phyloP scores from a whole-genome alignment of 2,113 vertebrate genomes.

The Dipodomys stephensi region DNA sequence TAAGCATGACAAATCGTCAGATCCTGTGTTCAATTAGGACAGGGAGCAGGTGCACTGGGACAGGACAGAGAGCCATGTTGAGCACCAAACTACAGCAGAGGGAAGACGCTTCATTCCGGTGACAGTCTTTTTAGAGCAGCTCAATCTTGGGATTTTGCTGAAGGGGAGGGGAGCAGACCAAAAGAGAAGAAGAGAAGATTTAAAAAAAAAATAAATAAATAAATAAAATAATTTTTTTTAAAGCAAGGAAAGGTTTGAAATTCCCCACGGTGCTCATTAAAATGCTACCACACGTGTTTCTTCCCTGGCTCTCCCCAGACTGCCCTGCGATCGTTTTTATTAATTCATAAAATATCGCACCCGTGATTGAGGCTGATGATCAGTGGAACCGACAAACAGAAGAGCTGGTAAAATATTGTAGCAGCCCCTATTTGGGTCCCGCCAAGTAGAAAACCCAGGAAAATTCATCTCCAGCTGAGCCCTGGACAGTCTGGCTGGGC shows the following conservation, averaged over 20 bases:
- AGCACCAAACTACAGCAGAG: constrained; percentile 86
- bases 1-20: constrained; percentile 91
- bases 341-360: constrained; percentile 90
- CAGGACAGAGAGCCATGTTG: constrained; percentile 72
- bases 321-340: constrained; percentile 87
- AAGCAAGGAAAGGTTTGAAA: constrained; percentile 78
- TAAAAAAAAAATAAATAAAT: background rate
- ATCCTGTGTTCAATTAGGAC: constrained; percentile 89
- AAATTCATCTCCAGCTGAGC: constrained; percentile 84
- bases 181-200: constrained; percentile 25
- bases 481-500: background rate
- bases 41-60: constrained; percentile 86
- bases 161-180: background rate
- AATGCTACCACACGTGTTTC: constrained; percentile 84
- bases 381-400: constrained; percentile 86
- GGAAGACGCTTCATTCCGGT: constrained; percentile 87
- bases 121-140: constrained; percentile 87
- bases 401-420: constrained; percentile 88
- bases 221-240: no score
- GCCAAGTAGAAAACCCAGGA: constrained; percentile 61
- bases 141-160: constrained; percentile 29
- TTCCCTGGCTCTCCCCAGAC: constrained; percentile 81
- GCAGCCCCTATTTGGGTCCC: constrained; percentile 64
- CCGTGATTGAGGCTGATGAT: constrained; percentile 88
- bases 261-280: constrained; percentile 91